Base-by-base conservation (phyloP, 2,888 invertebrate genomes). In the Drosophila ustulata region DNA sequence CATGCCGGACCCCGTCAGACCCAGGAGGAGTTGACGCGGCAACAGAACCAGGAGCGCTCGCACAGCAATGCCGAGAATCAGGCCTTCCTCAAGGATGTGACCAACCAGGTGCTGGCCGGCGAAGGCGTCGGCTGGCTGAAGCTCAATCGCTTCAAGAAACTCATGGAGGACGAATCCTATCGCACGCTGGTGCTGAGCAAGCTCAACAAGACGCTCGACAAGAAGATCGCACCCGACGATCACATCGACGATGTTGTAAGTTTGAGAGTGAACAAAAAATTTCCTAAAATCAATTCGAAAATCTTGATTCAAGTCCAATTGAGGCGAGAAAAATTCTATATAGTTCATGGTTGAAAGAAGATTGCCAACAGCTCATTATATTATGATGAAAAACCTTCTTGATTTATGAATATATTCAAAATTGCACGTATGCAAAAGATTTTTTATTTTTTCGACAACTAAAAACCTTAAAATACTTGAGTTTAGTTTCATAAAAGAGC, bases 121-220 rank as follows among this genome's bases (percentile, higher is more conserved):
- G 92, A 92, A 69, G 92, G 92, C 0, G 97, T 99, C 0, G 98
- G 99, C 18, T 99, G 99, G 98, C 94, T 99, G 51, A 98, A 99
- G 91, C 93, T 98, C 18, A 98, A 97, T 90, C 94, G 98, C 26
- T 93, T 99, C 53, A 97, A 97, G 91, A 98, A 98, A 90, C 93
- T 99, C 30, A 98, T 99, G 98, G 99, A 99, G 92, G 99, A 99
- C 92, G 99, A 99, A 93, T 98, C 97, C 50, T 98, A 99, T 92
- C 94, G 99, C 37, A 98, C 98, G 91, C 95, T 99, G 93, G 97
- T 99, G 41, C 95, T 99, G 51, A 97, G 97, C 78, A 97, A 98
- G 91, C 94, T 99, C 3, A 99, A 99, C 92, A 96, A 96, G 86
- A 98, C 98, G 56, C 94, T 98, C 62, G 98, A 98, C 88, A 95